Evolutionary conservation across 2,797 vertebrate species (phyloP).

Genomic region (Aplochiton taeniatus): DNA sequence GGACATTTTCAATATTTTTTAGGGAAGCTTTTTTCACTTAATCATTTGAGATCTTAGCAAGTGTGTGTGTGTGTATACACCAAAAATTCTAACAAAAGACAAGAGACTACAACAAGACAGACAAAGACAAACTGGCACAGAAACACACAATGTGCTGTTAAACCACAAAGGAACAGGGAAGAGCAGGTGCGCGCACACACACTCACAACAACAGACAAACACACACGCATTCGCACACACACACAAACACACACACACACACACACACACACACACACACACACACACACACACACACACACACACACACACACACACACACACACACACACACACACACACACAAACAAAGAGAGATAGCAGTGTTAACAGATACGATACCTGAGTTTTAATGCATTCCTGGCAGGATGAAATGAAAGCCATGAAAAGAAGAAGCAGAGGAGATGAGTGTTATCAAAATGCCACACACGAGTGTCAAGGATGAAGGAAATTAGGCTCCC

Average conservation of each 20-base stretch:
- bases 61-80: too few relatives aligned
- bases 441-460: constrained; percentile 90
- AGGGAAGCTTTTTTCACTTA: too few relatives aligned
- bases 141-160: too few relatives aligned
- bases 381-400: constrained; percentile 97
- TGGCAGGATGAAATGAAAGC: constrained; percentile 90
- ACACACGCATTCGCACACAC: constrained; percentile 5
- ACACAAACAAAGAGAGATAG: constrained; percentile 65
- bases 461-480: constrained; percentile 46
- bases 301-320: constrained; percentile 17
- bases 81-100: too few relatives aligned
- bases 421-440: constrained; percentile 87
- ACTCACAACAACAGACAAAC: constrained; percentile 16
- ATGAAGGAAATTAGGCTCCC: background rate
- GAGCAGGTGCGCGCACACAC: too few relatives aligned
- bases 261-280: constrained; percentile 34
- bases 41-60: too few relatives aligned
- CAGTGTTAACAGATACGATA: constrained; percentile 85
- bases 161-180: too few relatives aligned
- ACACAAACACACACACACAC: constrained; percentile 36
- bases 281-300: constrained; percentile 27
- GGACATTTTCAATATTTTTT: too few relatives aligned
- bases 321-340: constrained; percentile 18
- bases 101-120: too few relatives aligned
- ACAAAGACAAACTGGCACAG: too few relatives aligned